phyloP scores from a whole-genome alignment of 2,888 invertebrate genomes.

The Seladonia tumulorum region DNA sequence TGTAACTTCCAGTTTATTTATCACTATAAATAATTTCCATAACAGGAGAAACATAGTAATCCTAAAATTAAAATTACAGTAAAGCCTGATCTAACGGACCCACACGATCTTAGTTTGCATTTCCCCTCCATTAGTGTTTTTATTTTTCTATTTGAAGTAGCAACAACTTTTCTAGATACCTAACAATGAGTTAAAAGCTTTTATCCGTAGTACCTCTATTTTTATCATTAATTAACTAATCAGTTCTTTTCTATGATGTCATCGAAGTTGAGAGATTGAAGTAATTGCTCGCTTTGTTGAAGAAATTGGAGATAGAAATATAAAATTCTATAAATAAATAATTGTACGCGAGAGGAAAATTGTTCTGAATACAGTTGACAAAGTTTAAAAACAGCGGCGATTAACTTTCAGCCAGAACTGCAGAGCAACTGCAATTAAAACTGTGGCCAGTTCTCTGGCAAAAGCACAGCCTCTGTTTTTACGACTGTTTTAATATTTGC shows the following conservation, averaged over 20 bases:
- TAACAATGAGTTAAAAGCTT: background rate
- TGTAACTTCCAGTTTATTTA: background rate
- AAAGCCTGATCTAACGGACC: background rate
- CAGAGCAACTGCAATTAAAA: background rate
- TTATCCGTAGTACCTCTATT: background rate
- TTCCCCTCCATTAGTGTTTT: too few relatives aligned
- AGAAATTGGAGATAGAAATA: background rate
- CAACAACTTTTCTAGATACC: background rate
- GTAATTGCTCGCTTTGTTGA: background rate
- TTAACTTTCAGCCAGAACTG: background rate
- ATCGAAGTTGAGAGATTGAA: background rate
- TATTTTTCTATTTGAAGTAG: too few relatives aligned
- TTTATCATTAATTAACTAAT: background rate
- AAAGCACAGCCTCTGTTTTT: background rate
- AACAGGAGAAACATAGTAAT: background rate
- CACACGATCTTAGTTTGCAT: too few relatives aligned
- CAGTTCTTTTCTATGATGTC: background rate
- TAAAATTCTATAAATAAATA: background rate
- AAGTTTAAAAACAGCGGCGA: background rate
- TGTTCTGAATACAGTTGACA: background rate
- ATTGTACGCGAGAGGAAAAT: background rate
- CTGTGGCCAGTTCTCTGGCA: background rate
- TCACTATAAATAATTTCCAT: background rate
- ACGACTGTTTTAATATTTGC: slow-evolving; percentile 9
- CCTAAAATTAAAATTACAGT: background rate